Evolutionary conservation across 2,797 vertebrate genomes (phyloP).

Genomic region (Alca torda): DNA sequence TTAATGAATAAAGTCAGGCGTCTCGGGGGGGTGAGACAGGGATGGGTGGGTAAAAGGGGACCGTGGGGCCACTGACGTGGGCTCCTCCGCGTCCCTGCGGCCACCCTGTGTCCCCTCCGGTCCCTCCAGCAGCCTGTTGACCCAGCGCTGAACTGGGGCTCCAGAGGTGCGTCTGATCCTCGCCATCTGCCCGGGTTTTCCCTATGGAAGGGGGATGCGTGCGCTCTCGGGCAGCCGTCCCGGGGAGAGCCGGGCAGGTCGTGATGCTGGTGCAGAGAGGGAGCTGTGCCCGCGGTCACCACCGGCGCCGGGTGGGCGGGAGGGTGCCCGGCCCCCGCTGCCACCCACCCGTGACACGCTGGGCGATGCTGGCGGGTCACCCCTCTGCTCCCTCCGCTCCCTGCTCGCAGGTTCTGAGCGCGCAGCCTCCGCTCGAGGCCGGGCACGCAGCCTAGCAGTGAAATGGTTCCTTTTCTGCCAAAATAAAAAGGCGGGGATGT

Average conservation of each 20-base stretch:
- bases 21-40: not conserved
- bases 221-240: not conserved
- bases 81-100: not conserved
- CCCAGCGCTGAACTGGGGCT: not conserved
- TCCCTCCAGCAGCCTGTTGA: not conserved
- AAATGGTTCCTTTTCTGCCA: not conserved
- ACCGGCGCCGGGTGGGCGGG: accelerated
- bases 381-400: accelerated
- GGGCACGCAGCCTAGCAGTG: not conserved
- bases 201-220: not conserved
- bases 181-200: not conserved
- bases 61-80: accelerated
- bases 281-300: accelerated
- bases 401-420: accelerated
- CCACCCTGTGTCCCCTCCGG: not conserved
- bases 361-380: accelerated
- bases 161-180: not conserved
- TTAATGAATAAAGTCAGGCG: not conserved
- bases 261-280: accelerated
- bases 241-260: accelerated
- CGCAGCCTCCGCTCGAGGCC: not conserved
- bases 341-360: accelerated
- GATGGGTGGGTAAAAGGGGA: not conserved
- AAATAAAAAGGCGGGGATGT: not conserved
- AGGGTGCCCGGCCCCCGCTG: not conserved